Evolutionary conservation across 1,140 invertebrate species (phyloP), one percentile per base, ranked within the genome.

Genomic region (Penaeus chinensis): DNA sequence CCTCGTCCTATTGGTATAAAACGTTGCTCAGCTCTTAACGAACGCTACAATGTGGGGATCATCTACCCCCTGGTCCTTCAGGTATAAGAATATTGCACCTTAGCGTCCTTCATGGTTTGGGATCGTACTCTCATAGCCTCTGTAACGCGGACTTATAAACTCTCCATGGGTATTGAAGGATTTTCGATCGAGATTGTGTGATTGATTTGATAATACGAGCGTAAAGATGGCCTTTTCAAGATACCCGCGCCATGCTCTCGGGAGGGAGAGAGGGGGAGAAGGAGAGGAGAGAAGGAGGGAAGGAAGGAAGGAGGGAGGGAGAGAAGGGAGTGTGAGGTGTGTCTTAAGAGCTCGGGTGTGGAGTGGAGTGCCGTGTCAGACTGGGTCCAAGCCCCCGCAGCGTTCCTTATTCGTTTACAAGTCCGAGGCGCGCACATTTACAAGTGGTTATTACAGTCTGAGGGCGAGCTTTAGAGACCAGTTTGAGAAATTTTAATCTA

Each of bases 401-500:
- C 85, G 85, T 37, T 10, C 79, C 78, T 87, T 71, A 87, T 87
- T 87, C 79, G 85, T 87, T 87, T 87, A 87, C 85, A 87, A 82
- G 85, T 87, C 61, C 85, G 85, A 87, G 85, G 85, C 79, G 85
- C 47, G 85, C 85, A 66, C 85, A 82, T 82, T 87, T 87, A 87
- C 85, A 87, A 87, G 79, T 66, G 80, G 85, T 82, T 87, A 87
- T 87, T 87, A 87, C 69, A 77, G 85, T 16, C 66, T 82, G 85
- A 86, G 85, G 66, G 74, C 63, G 69, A n/a, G 85, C 77, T 80
- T 74, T 86, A 74, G 71, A 66, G 79, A 65, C 80, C 77, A 62
- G 22, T 71, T 54, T 54, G 54, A 42, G 84, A 85, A 85, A 76
- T 78, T 85, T 85, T 37, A 85, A 85, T 85, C 84, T 79, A 79